Evolutionary conservation across 2,888 invertebrate genomes (phyloP).

Genomic region (Trissonchulus latispiculum): DNA sequence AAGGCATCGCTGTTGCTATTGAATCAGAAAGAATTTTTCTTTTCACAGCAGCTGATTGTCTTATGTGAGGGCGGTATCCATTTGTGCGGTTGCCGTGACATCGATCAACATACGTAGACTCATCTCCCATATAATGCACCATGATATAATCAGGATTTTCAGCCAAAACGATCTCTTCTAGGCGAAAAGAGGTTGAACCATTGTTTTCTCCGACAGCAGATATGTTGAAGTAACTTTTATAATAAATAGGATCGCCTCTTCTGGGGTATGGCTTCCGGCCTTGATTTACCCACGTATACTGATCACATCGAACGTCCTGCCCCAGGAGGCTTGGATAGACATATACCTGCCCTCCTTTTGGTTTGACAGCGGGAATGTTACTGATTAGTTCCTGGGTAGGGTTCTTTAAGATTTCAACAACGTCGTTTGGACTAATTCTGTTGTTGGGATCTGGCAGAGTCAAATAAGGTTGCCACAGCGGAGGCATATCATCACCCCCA

Average conservation of each 20-base stretch:
- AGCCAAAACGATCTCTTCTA: not conserved
- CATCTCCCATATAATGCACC: not conserved
- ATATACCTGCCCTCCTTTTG: not conserved
- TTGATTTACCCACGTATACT: not conserved
- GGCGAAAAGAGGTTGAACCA: not conserved
- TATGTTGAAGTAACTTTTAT: not conserved
- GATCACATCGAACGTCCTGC: not conserved
- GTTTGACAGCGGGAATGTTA: not conserved
- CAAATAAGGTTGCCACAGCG: too few relatives aligned
- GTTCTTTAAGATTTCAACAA: not conserved
- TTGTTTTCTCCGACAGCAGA: not conserved
- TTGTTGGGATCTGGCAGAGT: too few relatives aligned
- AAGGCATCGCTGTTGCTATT: not conserved
- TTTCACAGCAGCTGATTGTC: not conserved
- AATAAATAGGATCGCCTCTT: not conserved
- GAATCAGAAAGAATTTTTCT: not conserved
- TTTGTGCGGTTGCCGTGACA: not conserved
- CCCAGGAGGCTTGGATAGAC: not conserved
- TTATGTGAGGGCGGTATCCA: not conserved
- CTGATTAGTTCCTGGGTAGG: not conserved
- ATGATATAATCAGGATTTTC: not conserved
- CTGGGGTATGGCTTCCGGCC: not conserved
- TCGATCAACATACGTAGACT: not conserved
- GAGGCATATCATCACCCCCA: too few relatives aligned
- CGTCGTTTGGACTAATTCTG: too few relatives aligned